Conservation (phyloP, 2,888 invertebrate genomes). For the Andricus quercusramuli region DNA sequence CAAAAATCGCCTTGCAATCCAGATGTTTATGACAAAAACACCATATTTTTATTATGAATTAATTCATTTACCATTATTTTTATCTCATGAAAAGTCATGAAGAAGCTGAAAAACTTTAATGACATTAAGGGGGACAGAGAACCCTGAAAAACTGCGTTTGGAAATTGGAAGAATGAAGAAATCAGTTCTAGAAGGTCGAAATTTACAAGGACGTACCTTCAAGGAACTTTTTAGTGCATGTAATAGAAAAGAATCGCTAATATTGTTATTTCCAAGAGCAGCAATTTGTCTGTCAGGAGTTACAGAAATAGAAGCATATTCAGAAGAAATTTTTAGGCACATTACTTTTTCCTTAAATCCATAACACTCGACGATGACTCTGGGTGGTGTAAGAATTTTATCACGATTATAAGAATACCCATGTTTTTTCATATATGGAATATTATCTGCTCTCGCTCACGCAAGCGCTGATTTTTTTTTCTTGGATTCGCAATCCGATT, state of each 20-base stretch:
- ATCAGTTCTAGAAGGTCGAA: conserved; percentile 78
- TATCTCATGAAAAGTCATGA: too few species aligned
- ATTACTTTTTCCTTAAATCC: conserved; percentile 80
- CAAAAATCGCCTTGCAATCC: too few species aligned
- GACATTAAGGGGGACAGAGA: too few species aligned
- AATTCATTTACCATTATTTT: too few species aligned
- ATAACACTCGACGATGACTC: conserved; percentile 80
- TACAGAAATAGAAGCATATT: conserved; percentile 82
- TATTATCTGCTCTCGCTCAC: conserved; percentile 81
- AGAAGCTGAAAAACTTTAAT: too few species aligned
- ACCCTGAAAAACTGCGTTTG: too few species aligned
- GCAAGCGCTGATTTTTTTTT: conserved; percentile 81
- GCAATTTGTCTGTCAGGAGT: conserved; percentile 83
- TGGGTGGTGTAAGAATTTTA: conserved; percentile 81
- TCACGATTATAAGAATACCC: conserved; percentile 83
- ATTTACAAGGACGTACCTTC: too few species aligned
- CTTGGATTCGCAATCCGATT: conserved; percentile 79
- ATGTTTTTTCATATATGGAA: conserved; percentile 82
- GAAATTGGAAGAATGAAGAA: conserved; percentile 81
- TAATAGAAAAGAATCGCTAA: conserved; percentile 81
- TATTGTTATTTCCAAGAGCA: conserved; percentile 82
- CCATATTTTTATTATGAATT: too few species aligned
- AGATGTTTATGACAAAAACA: too few species aligned
- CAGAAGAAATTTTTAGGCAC: conserved; percentile 83
- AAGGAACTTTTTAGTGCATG: conserved; percentile 76